phyloP scores from a whole-genome alignment of 1,140 invertebrate genomes.

The Lepidurus packardi region DNA sequence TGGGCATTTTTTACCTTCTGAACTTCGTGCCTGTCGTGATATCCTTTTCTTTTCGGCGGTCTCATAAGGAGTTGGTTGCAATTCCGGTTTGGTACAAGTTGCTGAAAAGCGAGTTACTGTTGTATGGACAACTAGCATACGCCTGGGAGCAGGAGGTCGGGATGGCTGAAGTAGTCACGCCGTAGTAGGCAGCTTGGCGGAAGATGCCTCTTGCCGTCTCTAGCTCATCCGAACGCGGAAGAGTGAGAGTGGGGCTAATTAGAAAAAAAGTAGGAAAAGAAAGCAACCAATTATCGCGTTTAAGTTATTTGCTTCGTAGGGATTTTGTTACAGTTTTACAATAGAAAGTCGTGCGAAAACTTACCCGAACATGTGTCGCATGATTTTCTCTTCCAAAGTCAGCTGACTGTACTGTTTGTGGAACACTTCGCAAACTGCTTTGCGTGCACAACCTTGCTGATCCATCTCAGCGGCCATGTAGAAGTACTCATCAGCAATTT shows the following conservation, averaged over 20 bases:
- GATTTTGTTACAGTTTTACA: neutral
- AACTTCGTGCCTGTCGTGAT: neutral
- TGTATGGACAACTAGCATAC: neutral
- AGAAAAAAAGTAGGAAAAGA: neutral
- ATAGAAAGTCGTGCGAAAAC: neutral
- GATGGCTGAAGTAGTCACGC: neutral
- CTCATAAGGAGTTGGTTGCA: neutral
- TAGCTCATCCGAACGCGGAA: constrained; percentile 10
- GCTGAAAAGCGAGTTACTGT: neutral
- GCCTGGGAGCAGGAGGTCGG: neutral
- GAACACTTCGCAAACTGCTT: neutral
- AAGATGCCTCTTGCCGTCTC: neutral
- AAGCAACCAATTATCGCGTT: neutral
- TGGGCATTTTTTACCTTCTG: neutral
- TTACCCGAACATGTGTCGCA: constrained; percentile 2
- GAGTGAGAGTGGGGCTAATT: constrained; percentile 7
- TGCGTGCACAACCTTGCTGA: neutral
- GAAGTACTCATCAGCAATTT: neutral
- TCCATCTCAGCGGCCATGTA: neutral
- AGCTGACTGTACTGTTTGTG: neutral
- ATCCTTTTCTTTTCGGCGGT: neutral
- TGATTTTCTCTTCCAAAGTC: constrained; percentile 5
- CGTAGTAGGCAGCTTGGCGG: neutral
- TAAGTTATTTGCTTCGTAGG: neutral
- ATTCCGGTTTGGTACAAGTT: neutral